phyloP scores from a whole-genome alignment of 2,888 invertebrate genomes.

The Gastracanthus pulcherrimus region DNA sequence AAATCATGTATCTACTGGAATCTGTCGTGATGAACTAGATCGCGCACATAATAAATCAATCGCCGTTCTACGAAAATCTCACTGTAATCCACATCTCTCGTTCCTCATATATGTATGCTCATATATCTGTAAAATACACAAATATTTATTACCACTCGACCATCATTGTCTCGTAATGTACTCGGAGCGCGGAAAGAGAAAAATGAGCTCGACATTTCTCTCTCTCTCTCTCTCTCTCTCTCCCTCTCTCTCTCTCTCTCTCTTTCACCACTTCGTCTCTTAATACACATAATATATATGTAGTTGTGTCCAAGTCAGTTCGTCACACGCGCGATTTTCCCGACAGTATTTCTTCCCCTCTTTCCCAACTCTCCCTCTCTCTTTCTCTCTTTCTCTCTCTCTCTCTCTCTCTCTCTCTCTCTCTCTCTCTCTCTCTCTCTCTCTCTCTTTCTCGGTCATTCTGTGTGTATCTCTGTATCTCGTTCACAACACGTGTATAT shows the following conservation, averaged over 20 bases:
- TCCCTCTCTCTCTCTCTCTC: not conserved
- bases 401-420: not conserved
- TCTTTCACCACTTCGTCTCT: not conserved
- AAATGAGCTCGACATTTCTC: slow-evolving; percentile 28
- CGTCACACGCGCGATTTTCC: not conserved
- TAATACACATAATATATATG: not conserved
- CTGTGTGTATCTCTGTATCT: too few species aligned
- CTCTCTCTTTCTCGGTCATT: too few species aligned
- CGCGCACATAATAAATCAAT: not conserved
- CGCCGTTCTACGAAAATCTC: not conserved
- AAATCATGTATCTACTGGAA: not conserved
- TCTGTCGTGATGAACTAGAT: not conserved
- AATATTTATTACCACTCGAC: not conserved
- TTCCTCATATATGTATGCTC: not conserved
- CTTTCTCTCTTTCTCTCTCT: not conserved
- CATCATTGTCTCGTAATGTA: slow-evolving; percentile 33
- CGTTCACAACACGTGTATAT: not conserved
- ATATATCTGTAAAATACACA: not conserved
- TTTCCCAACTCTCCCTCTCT: not conserved
- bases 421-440: too few species aligned
- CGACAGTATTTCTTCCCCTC: not conserved
- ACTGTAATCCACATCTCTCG: not conserved
- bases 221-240: not conserved
- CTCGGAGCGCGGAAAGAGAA: slow-evolving; percentile 13
- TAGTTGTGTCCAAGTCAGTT: not conserved